These are phyloP conservation scores for Drosophila yooni DNA, from an alignment of 2,888 invertebrate species.

Conservation along the genomic window DNA sequence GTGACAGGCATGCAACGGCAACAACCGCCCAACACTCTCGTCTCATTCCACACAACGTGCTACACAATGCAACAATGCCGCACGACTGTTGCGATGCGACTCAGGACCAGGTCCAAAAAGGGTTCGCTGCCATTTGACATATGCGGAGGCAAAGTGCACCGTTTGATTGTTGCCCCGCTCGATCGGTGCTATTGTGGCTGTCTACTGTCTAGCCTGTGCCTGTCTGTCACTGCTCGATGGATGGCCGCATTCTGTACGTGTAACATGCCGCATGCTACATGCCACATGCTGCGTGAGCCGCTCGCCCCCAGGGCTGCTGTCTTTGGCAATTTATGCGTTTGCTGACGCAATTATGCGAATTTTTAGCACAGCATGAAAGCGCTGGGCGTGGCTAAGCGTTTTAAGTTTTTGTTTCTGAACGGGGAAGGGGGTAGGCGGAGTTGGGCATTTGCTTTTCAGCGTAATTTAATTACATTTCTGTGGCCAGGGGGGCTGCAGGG, in stretches of 20 bases:
- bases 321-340: constrained; percentile 80
- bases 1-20: constrained; percentile 72
- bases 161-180: constrained; percentile 57
- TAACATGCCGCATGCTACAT: constrained; percentile 44
- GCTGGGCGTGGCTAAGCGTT: constrained; percentile 75
- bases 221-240: constrained; percentile 59
- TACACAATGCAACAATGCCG: constrained; percentile 25
- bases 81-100: background rate
- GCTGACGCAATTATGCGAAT: constrained; percentile 81
- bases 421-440: background rate
- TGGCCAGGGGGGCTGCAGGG: constrained; percentile 50
- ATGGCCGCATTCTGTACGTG: constrained; percentile 39
- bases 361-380: constrained; percentile 68
- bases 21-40: constrained; percentile 10
- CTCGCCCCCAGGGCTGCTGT: constrained; percentile 68
- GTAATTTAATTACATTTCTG: constrained; percentile 81
- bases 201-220: constrained; percentile 3
- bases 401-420: constrained; percentile 61
- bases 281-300: constrained; percentile 36
- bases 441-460: constrained; percentile 59
- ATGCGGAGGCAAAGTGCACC: constrained; percentile 73
- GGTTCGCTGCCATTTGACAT: constrained; percentile 61
- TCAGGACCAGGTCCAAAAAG: constrained; percentile 22
- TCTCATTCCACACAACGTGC: constrained; percentile 14
- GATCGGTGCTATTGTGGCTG: constrained; percentile 1